Evolutionary conservation across 2,888 invertebrate genomes (phyloP), one percentile per base, ranked within the genome.

Genomic region (Andrena bucephala): DNA sequence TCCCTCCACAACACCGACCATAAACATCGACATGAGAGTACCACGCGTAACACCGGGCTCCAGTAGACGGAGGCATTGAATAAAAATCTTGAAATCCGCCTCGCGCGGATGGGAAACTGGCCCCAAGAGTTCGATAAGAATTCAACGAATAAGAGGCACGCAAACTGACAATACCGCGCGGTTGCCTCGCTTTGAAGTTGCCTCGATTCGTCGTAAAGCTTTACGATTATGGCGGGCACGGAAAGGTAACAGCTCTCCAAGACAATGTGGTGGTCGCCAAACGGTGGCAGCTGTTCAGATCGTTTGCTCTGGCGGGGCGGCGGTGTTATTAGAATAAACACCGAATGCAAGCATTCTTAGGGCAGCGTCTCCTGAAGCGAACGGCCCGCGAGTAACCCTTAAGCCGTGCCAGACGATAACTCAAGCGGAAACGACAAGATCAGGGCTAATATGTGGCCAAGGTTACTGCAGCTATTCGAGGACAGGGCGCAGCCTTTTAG

Each of bases 271-370:
- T 72, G 65, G 60, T 57, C 52, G 62, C 57, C 36, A 33, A 60
- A 54, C 62, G 59, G 42, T 67, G 59, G 52, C 85, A 86, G 74
- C 86, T 85, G 86, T 29, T 83, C 66, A 24, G 74, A 85, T 78
- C 83, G 73, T 85, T 82, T 20, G 36, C 42, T 54, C 63, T 59
- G 60, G 60, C 42, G 29, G 36, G 50, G 8, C 16, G 42, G 42
- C 24, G 54, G 60, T 20, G 31, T 36, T 65, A 77, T 85, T 85
- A 81, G 81, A 83, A 83, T 87, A 87, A 87, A 75, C 85, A 87
- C 57, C 27, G 48, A 72, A 27, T 59, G 59, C 50, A 31, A 33
- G n/a, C 50, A 62, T 77, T 87, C 67, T 65, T 62, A 67, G 48
- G 24, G 16, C 20, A 62, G 24, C 13, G 48, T 24, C 63, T 48